Evolutionary conservation across 2,797 vertebrate genomes (phyloP), one percentile per base, ranked within the genome.

Genomic region (Syncerus caffer): DNA sequence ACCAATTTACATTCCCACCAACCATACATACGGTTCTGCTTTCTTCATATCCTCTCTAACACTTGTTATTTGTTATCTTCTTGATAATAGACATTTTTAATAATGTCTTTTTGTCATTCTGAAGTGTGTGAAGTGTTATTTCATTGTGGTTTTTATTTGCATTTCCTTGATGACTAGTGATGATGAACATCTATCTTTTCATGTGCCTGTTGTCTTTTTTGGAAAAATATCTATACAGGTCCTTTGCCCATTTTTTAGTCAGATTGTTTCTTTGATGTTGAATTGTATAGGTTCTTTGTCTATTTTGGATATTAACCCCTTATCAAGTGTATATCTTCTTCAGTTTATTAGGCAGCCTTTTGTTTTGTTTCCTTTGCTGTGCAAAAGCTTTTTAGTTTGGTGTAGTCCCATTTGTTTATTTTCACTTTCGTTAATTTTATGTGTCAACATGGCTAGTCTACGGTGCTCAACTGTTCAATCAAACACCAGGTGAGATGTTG

Each of bases 381-480:
- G 19, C 31, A 23, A 82, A 82, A 53, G 50, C 79, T 82, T 53
- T 82, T 82, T 82, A 34, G 19, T 82, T 34, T 82, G 11, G 50
- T 23, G 31, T 34, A 14, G 31, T 82, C 31, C 16, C 14, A n/a
- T 53, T 80, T 80, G 12, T 82, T 53, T 34, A 53, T 34, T 53
- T 80, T 53, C 29, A 2, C 47, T 80, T 80, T 80, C 74, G 17
- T 45, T 71, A 62, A 50, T 62, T 84, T 62, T 31, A 53, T 31
- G 17, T 50, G 12, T 85, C 29, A 64, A 7, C 15, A 58, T 57
- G 27, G 13, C 9, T 76, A 51, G 93, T 88, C 38, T 57, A 8
- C n/a, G 47, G 57, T 51, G 9, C 1, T 51, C 47, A n/a, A 80
- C 47, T 51, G 17, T n/a, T 80, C 0, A 0, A 21, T 51, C 78